Base-by-base conservation (phyloP, 1,140 invertebrate species). In the Drosophila nebulosa region DNA sequence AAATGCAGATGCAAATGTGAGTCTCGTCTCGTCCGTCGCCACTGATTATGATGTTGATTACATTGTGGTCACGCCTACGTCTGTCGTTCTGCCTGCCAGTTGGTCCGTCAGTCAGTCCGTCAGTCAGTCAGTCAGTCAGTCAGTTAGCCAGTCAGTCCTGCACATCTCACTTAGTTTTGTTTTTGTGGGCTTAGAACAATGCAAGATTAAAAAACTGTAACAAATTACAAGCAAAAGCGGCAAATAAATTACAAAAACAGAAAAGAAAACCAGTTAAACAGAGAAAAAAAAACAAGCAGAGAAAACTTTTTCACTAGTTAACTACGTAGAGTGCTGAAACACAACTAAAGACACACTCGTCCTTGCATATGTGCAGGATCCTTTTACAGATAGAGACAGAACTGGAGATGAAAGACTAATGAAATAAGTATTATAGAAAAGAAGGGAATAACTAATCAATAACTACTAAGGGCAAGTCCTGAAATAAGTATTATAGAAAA, bases 151-250 rank as follows among this genome's bases (percentile, higher is more conserved):
- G 30, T 56, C 39, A 27, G 56, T 79, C 77, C 71, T 65, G 64
- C 74, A 57, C 26, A 63, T 66, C 71, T 52, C 50, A 52, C 50
- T 52, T 22, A 26, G 22, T 53, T 53, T 53, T 42, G 14, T 46
- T 46, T 55, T 55, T 55, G 26, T 55, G 24, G 7, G 80, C 80
- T 85, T 80, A 78, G 81, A 85, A 85, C 80, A 85, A 85, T 85
- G 80, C 80, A 72, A 85, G 81, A 85, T 85, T 85, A 85, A 85
- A 85, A 85, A 86, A 79, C 81, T 85, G 80, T 85, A 86, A 85
- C 80, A 85, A 85, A 86, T 85, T 85, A 86, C 78, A 86, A 88
- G 83, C 83, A 81, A 88, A 86, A 86, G 78, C 81, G 83, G 83
- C 81, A 86, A 86, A 81, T 81, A 81, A 86, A 86, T 88, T 86